A percentile compares a stretch with the other conserved stretches of the same genome.
These are phyloP conservation scores for Meteorus cinctellus DNA, from an alignment of 2,888 invertebrate species.

Conservation along the genomic window DNA sequence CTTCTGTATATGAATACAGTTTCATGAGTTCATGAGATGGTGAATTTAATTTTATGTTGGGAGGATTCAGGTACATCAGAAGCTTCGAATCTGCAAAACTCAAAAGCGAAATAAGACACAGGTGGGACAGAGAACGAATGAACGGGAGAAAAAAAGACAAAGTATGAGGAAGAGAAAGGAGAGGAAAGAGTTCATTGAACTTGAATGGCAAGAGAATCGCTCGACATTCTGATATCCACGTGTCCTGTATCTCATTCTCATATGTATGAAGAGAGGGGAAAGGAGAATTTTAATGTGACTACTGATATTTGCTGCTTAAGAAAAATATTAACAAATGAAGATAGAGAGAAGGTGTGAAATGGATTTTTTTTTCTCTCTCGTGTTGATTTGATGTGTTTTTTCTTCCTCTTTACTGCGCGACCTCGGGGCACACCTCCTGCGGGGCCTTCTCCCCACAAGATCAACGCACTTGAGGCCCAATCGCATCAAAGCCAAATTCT, in stretches of 20 bases:
- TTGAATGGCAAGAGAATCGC: conserved; percentile 47
- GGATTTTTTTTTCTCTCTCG: background rate
- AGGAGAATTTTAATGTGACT: background rate
- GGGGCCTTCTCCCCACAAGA: conserved; percentile 33
- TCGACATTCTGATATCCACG: conserved; percentile 44
- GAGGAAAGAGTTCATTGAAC: conserved; percentile 49
- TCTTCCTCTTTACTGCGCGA: conserved; percentile 17
- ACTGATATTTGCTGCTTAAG: background rate
- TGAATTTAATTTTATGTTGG: background rate
- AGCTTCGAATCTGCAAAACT: conserved; percentile 43
- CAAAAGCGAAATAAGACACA: background rate
- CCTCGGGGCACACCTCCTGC: conserved; percentile 35
- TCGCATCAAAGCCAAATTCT: conserved; percentile 45
- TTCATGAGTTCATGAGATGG: background rate
- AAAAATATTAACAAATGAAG: background rate
- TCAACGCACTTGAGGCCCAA: conserved; percentile 41
- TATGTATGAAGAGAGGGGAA: background rate
- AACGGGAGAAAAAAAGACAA: background rate
- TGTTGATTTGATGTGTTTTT: background rate
- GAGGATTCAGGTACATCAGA: conserved; percentile 14
- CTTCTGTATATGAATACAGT: background rate
- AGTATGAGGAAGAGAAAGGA: conserved; percentile 10
- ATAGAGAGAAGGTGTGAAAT: background rate
- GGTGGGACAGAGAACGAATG: background rate
- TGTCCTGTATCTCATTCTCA: conserved; percentile 36